Evolutionary conservation across 2,888 invertebrate species (phyloP).

Genomic region (Shargacucullia verbasci): DNA sequence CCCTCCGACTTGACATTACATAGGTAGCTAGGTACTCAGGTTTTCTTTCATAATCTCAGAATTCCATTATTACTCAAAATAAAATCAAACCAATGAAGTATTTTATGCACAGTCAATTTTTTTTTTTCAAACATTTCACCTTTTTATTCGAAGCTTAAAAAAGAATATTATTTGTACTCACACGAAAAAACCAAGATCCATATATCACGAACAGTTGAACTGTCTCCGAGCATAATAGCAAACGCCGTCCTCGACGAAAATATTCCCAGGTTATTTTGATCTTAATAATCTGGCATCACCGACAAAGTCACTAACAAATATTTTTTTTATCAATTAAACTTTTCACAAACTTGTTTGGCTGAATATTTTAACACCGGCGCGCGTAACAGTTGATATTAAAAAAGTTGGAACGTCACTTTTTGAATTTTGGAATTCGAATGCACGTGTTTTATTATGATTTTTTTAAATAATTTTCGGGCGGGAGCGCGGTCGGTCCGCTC

Average conservation of each 20-base stretch:
- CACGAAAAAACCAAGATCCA: conserved; percentile 53
- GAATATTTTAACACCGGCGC: conserved; percentile 18
- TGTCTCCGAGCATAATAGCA: conserved; percentile 47
- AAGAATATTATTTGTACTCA: conserved; percentile 36
- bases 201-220: conserved; percentile 60
- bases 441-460: conserved; percentile 52
- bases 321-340: conserved; percentile 48
- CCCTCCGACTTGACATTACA: too few relatives aligned
- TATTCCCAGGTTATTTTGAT: conserved; percentile 70
- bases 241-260: conserved; percentile 69
- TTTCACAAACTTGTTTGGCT: conserved; percentile 42
- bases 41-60: too few relatives aligned
- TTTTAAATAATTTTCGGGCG: conserved; percentile 21
- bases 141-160: conserved; percentile 2
- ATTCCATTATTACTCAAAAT: too few relatives aligned
- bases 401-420: conserved; percentile 57
- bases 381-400: conserved; percentile 22
- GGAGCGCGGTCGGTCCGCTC: conserved; percentile 39
- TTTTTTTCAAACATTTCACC: too few relatives aligned
- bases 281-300: conserved; percentile 66
- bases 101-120: too few relatives aligned
- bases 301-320: conserved; percentile 56
- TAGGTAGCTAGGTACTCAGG: too few relatives aligned
- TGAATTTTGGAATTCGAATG: conserved; percentile 52
- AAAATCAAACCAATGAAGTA: too few relatives aligned